Conservation (phyloP, 2,888 invertebrate genomes). For the Pristionchus maxplancki region DNA sequence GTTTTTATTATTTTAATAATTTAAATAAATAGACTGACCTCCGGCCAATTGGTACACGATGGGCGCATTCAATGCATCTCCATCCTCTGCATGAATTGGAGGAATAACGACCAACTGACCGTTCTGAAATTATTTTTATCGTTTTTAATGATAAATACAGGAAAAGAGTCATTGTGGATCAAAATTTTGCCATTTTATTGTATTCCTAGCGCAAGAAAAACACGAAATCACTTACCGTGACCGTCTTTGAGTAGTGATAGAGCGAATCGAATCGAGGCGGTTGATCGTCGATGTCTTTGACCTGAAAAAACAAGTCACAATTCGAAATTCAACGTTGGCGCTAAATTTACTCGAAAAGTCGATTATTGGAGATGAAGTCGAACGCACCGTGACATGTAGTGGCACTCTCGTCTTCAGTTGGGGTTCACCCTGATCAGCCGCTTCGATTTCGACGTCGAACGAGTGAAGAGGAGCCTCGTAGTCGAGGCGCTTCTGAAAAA, state of each 20-base stretch:
- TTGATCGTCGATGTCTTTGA: conserved; percentile 70
- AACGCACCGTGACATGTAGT: conserved; percentile 62
- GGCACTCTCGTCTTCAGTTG: conserved; percentile 59
- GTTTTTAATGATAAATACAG: background rate
- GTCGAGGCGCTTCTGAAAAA: conserved; percentile 66
- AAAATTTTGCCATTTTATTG: background rate
- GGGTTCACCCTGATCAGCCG: conserved; percentile 69
- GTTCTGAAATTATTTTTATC: conserved; percentile 58
- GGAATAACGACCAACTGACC: conserved; percentile 66
- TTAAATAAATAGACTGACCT: conserved; percentile 58
- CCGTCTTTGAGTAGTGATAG: conserved; percentile 66
- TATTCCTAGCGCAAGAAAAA: background rate
- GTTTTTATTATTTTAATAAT: background rate
- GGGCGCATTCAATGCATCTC: conserved; percentile 71
- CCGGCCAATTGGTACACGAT: conserved; percentile 69
- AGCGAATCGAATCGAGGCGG: conserved; percentile 69
- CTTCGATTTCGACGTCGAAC: conserved; percentile 71
- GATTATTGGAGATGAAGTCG: too few species aligned
- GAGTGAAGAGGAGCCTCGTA: conserved; percentile 69
- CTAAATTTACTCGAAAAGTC: conserved; percentile 36
- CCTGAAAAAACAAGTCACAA: conserved; percentile 34
- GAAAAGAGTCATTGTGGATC: background rate
- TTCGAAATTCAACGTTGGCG: background rate
- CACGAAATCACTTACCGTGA: conserved; percentile 59
- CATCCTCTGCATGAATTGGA: conserved; percentile 69